Conservation (phyloP, 1,140 invertebrate species). For the Papilio aristodemus region DNA sequence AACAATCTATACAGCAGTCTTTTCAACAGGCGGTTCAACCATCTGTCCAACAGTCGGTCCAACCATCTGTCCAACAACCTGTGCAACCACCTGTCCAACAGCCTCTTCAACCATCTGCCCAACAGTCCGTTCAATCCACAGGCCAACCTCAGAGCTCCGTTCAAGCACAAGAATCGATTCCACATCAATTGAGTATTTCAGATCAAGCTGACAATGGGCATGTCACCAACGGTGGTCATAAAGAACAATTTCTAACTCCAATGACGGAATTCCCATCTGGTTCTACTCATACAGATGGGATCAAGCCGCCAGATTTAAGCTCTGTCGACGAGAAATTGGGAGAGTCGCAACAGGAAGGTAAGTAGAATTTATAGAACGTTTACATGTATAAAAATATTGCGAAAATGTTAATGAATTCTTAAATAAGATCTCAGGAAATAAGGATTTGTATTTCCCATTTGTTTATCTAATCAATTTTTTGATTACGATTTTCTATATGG, state of each 20-base stretch:
- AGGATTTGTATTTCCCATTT: no score
- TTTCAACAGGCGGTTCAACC: slow-evolving; percentile 34
- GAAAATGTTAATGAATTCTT: no score
- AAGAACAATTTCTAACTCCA: slow-evolving; percentile 71
- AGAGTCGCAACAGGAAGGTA: slow-evolving; percentile 59
- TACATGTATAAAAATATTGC: not conserved
- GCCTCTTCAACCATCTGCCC: slow-evolving; percentile 21
- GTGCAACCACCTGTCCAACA: slow-evolving; percentile 28
- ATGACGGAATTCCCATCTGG: slow-evolving; percentile 64
- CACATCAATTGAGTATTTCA: slow-evolving; percentile 58
- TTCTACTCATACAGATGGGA: slow-evolving; percentile 51
- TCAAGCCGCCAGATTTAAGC: slow-evolving; percentile 60
- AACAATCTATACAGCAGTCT: slow-evolving; percentile 34
- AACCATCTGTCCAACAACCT: slow-evolving; percentile 22
- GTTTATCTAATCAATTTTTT: no score
- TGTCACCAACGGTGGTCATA: slow-evolving; percentile 49
- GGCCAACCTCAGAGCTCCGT: slow-evolving; percentile 15
- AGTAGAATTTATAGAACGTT: slow-evolving; percentile 33
- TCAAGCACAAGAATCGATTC: slow-evolving; percentile 46
- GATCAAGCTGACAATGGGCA: slow-evolving; percentile 51
- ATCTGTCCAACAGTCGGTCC: slow-evolving; percentile 29
- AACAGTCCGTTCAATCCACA: not conserved
- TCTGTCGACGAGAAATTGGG: slow-evolving; percentile 64
- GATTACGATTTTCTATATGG: no score
- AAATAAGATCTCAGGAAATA: no score